Conservation (phyloP, 1,140 invertebrate species). For the Drosophila arizonae region DNA sequence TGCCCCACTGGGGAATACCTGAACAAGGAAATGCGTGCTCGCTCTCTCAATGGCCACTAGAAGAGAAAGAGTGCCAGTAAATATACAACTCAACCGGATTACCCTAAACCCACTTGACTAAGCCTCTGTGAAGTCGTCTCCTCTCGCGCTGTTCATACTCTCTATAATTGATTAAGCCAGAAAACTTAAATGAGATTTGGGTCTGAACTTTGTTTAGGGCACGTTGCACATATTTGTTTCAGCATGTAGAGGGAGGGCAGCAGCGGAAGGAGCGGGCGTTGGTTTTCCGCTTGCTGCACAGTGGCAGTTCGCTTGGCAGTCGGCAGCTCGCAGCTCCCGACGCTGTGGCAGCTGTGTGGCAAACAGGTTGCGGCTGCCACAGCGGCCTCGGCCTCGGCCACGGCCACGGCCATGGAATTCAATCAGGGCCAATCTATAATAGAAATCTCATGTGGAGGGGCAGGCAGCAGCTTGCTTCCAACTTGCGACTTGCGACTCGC, state of each 20-base stretch:
- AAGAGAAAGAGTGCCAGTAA: no score
- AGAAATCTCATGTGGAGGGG: slow-evolving; percentile 79
- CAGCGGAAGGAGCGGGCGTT: background rate
- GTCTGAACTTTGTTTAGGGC: no score
- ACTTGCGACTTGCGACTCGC: slow-evolving; percentile 14
- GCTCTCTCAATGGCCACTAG: no score
- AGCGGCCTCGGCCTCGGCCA: slow-evolving; percentile 19
- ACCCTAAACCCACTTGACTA: no score
- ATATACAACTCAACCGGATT: no score
- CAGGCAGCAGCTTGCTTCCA: slow-evolving; percentile 13
- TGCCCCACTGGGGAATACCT: no score
- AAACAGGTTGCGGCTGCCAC: slow-evolving; percentile 15
- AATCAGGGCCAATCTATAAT: slow-evolving; percentile 81
- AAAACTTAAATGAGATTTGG: no score
- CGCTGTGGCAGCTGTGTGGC: slow-evolving; percentile 37
- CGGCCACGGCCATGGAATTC: slow-evolving; percentile 65
- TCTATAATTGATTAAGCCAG: no score
- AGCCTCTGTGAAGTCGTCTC: no score
- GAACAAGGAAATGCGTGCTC: no score
- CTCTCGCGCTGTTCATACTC: no score
- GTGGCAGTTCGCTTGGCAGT: background rate
- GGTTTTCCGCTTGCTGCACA: slow-evolving; percentile 17
- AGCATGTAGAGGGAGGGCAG: background rate
- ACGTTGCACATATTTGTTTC: no score
- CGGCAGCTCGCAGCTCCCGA: background rate